A percentile compares a stretch with the other conserved stretches of the same genome.
Evolutionary conservation across 2,113 vertebrate genomes (phyloP).

Genomic region (Notothenia coriiceps): DNA sequence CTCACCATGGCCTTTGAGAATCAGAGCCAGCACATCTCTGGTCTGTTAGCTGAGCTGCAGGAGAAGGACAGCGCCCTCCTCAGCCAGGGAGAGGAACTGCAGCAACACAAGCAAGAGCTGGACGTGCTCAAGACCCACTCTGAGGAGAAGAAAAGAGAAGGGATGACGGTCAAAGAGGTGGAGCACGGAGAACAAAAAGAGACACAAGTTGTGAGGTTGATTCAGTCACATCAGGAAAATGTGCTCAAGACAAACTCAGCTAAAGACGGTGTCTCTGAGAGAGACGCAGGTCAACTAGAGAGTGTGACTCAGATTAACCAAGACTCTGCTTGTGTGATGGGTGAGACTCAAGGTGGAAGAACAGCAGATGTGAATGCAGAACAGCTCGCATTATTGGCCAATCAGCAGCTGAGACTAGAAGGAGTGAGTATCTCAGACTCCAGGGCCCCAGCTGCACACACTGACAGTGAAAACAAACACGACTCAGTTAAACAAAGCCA

Average conservation of each 20-base stretch:
- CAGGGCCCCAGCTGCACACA: background rate
- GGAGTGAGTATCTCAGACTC: background rate
- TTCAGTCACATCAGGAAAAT: constrained; percentile 1
- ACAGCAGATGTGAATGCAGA: constrained; percentile 30
- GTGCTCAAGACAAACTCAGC: background rate
- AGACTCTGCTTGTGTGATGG: constrained; percentile 8
- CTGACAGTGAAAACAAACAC: constrained; percentile 27
- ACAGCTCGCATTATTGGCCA: constrained; percentile 60
- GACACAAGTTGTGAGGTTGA: background rate
- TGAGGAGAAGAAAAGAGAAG: background rate
- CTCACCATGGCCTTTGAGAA: constrained; percentile 85
- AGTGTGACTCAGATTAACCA: background rate
- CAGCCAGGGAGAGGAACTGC: constrained; percentile 75
- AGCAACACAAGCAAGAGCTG: constrained; percentile 64
- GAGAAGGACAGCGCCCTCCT: constrained; percentile 78
- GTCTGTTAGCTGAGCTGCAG: constrained; percentile 81
- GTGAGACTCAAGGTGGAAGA: constrained; percentile 22
- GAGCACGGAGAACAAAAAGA: constrained; percentile 1
- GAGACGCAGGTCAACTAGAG: constrained; percentile 10
- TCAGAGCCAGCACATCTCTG: constrained; percentile 84
- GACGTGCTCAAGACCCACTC: constrained; percentile 41
- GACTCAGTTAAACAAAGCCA: constrained; percentile 7
- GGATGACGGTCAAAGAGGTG: background rate
- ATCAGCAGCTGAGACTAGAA: constrained; percentile 58
- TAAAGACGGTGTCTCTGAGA: background rate